Evolutionary conservation across 2,797 vertebrate species (phyloP), one percentile per base, ranked within the genome.

Genomic region (Catostomus latipinnis): DNA sequence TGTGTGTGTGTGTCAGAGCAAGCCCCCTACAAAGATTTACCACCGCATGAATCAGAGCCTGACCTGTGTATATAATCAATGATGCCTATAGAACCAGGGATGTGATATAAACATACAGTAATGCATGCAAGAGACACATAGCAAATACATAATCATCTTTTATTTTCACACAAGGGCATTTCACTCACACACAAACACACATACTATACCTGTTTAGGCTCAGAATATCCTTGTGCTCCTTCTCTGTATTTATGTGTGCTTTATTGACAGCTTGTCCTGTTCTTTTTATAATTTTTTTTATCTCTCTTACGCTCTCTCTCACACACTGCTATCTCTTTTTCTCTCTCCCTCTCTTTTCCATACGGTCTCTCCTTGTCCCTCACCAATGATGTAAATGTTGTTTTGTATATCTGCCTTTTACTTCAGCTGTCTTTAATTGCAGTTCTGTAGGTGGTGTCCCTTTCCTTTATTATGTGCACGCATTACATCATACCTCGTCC

Each of bases 361-460:
- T 73, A 14, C 77, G 82, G 80, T 62, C 72, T 80, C 72, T 79
- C 68, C 71, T 78, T 81, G 76, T 83, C 71, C 78, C 53, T 66
- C 78, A 80, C 71, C 78, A 81, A 75, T 80, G 79, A 80, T 85
- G 80, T 85, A 85, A 81, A 85, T 85, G 84, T 86, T 86, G 84
- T 83, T 80, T 4, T 82, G 82, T 83, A 80, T 86, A 83, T 82
- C 74, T 82, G 82, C 74, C 76, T 82, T 63, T 71, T 75, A 54
- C 76, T 71, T 75, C 14, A 83, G 18, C 66, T 76, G 62, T 86
- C 75, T 72, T 71, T 74, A 72, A 56, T 81, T 76, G 56, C 50
- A 22, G 22, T 78, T 80, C 13, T 83, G 48, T 72, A 73, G 70
- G 77, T 79, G 69, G 68, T 52, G 72, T 79, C 76, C 70, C 70